These are phyloP conservation scores for Turnix velox DNA, from an alignment of 2,113 vertebrate genomes.

Conservation along the genomic window DNA sequence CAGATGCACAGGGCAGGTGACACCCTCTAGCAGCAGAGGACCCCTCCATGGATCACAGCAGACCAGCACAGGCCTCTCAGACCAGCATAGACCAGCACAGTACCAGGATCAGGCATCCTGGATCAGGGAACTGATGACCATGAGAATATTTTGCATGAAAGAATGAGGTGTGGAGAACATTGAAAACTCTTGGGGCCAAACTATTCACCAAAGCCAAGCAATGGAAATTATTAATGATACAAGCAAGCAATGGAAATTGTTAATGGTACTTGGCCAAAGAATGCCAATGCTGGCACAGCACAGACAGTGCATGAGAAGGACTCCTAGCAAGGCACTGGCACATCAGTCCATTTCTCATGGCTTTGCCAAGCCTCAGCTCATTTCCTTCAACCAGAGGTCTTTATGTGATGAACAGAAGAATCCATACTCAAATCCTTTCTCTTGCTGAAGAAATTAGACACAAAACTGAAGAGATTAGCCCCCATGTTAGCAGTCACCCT, in stretches of 20 bases:
- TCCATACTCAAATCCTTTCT: not conserved
- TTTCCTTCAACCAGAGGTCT: not conserved
- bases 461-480: not conserved
- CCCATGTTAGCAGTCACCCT: not conserved
- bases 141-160: not conserved
- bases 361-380: not conserved
- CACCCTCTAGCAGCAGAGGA: not conserved
- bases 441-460: not conserved
- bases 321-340: not conserved
- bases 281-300: not conserved
- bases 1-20: not conserved
- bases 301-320: not conserved
- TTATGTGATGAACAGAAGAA: not conserved
- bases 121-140: fast-evolving
- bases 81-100: no score
- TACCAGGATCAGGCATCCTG: not conserved
- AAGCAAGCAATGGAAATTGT: not conserved
- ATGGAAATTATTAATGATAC: not conserved
- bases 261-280: not conserved
- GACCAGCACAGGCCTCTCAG: not conserved
- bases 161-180: fast-evolving
- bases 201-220: not conserved
- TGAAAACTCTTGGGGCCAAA: not conserved
- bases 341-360: not conserved
- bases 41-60: fast-evolving